phyloP scores from a whole-genome alignment of 2,113 vertebrate genomes.

The Phodopus roborovskii region DNA sequence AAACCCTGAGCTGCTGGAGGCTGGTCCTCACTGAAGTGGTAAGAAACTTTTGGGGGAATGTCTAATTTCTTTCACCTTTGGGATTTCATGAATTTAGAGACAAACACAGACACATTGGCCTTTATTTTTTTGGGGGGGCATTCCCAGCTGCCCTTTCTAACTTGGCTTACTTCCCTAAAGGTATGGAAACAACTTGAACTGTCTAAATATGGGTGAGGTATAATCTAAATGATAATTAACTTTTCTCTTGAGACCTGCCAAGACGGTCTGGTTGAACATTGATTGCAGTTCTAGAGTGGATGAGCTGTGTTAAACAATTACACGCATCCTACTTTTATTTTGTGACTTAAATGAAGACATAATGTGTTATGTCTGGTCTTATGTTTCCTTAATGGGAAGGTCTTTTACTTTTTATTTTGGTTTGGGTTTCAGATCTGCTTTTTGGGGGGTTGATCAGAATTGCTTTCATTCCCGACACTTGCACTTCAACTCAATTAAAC shows the following conservation, averaged over 20 bases:
- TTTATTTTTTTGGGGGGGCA: constrained; percentile 1
- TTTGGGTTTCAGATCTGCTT: constrained; percentile 60
- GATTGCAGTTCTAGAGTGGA: background rate
- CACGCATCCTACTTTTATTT: background rate
- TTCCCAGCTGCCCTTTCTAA: constrained; percentile 21
- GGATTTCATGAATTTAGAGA: background rate
- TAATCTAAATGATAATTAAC: background rate
- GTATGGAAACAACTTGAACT: background rate
- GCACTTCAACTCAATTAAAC: constrained; percentile 33
- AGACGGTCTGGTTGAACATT: background rate
- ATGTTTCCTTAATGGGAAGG: constrained; percentile 23
- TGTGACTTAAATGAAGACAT: constrained; percentile 9
- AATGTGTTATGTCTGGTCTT: background rate
- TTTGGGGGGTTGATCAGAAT: constrained; percentile 62
- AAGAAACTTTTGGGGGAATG: background rate
- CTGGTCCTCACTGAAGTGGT: background rate
- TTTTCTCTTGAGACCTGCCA: background rate
- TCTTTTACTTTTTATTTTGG: background rate
- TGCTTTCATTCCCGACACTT: constrained; percentile 59
- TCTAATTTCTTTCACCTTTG: background rate
- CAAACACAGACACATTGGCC: background rate
- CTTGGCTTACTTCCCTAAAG: background rate
- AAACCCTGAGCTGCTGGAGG: background rate
- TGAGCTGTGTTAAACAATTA: background rate
- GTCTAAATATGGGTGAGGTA: background rate